Percentiles rank a stretch among this genome's conserved stretches.
Evolutionary conservation across 2,888 invertebrate species (phyloP).

Genomic region (Drosophila hamatofila): DNA sequence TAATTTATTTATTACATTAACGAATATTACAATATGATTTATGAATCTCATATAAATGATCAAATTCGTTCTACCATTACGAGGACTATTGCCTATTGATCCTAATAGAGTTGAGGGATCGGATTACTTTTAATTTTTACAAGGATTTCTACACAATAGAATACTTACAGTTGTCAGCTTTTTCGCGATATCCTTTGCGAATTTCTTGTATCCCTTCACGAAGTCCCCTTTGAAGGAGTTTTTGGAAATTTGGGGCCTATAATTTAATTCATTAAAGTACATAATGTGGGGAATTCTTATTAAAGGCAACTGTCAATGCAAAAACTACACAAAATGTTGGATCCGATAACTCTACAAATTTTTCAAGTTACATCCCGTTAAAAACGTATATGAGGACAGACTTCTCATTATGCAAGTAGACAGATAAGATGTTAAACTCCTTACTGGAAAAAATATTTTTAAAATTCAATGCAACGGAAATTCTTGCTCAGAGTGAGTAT

Average conservation of each 20-base stretch:
- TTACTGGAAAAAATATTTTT: too few species aligned
- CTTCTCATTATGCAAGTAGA: not conserved
- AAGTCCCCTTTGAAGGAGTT: not conserved
- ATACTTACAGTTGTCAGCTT: not conserved
- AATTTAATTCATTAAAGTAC: not conserved
- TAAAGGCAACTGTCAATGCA: not conserved
- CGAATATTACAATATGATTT: not conserved
- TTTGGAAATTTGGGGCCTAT: not conserved
- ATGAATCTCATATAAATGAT: slow-evolving; percentile 3
- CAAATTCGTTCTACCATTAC: not conserved
- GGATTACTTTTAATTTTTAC: not conserved
- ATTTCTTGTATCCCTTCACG: not conserved
- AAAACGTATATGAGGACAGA: not conserved
- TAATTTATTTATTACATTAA: not conserved
- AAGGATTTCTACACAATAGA: not conserved
- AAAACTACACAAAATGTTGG: not conserved
- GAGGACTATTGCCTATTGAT: not conserved
- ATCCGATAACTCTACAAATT: not conserved
- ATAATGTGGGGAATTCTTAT: not conserved
- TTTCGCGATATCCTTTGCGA: not conserved
- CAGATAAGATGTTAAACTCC: too few species aligned
- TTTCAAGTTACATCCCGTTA: not conserved
- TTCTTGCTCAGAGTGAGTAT: not conserved
- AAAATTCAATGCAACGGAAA: not conserved
- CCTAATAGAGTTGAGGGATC: not conserved